Evolutionary conservation across 2,797 vertebrate species (phyloP).

Genomic region (Pseudomugil gertrudae): DNA sequence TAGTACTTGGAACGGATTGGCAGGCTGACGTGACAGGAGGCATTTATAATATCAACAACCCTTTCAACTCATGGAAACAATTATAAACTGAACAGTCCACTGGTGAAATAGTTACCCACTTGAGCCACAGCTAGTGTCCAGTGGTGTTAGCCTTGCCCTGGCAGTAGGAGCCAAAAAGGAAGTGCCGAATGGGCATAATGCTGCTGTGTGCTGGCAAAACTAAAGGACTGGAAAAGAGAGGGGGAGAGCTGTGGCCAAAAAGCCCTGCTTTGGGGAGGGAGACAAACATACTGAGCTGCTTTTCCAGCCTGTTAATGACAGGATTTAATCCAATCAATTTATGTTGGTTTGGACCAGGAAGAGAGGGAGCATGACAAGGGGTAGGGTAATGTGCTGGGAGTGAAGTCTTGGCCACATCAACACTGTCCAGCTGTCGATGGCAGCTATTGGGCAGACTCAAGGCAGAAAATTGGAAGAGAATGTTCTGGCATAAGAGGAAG

Average conservation of each 20-base stretch:
- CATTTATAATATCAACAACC: constrained; percentile 48
- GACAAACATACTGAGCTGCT: constrained; percentile 83
- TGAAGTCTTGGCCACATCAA: constrained; percentile 78
- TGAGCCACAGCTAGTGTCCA: constrained; percentile 68
- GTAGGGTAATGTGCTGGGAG: constrained; percentile 79
- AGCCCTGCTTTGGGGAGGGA: constrained; percentile 74
- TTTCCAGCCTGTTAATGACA: constrained; percentile 84
- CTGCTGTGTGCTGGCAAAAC: constrained; percentile 76
- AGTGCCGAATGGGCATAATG: constrained; percentile 72
- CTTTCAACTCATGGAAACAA: constrained; percentile 61
- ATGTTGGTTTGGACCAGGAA: constrained; percentile 80
- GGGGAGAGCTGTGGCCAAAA: constrained; percentile 71
- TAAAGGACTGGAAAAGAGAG: constrained; percentile 74
- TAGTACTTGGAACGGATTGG: constrained; percentile 44
- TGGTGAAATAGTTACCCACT: constrained; percentile 66
- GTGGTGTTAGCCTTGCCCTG: constrained; percentile 70
- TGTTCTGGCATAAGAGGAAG: constrained; percentile 77
- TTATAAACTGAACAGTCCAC: constrained; percentile 54
- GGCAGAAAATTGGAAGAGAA: constrained; percentile 83
- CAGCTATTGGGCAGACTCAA: constrained; percentile 77
- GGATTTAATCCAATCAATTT: constrained; percentile 85
- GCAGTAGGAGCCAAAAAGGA: constrained; percentile 60
- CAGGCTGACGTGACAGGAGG: constrained; percentile 60
- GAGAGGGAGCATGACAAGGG: constrained; percentile 80
- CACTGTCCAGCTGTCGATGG: constrained; percentile 81